Evolutionary conservation across 2,797 vertebrate species (phyloP), one percentile per base, ranked within the genome.

Genomic region (Spheniscus humboldti): DNA sequence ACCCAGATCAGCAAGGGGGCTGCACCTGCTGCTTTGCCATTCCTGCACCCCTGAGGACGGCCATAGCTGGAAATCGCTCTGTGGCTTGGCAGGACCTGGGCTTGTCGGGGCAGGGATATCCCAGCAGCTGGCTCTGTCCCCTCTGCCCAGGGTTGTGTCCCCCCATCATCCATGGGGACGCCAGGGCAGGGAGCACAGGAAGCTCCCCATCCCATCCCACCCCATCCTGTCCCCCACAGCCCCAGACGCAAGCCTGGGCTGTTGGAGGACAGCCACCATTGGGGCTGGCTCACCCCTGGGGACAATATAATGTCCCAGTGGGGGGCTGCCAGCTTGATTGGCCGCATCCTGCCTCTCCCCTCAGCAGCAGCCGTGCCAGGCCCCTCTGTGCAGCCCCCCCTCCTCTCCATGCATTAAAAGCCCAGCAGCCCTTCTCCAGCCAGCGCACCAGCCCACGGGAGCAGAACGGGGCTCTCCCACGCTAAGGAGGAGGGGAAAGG

Each of bases 51-150:
- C 33, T 12, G 25, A 37, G 30, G 31, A 39, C 2, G 12, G 52
- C 2, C 8, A 2, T n/a, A 8, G 43, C 24, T 13, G 30, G 41
- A 56, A 20, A 47, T 28, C 0, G 0, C 37, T n/a, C 31, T 15
- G 5, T 10, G 50, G 48, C 15, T 52, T 45, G 76, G 18, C 48
- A 56, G 31, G 43, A 48, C 8, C 16, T 35, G 82, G 43, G 67
- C 31, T 31, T 35, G 24, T 7, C 20, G 52, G 7, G 63, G 15
- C 15, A 43, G 56, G n/a, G 73, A 33, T 10, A 41, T 41, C 41
- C 41, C 41, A 41, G 56, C 53, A 37, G 27, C 56, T 75, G 57
- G 17, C 20, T 37, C 45, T 69, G 88, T 43, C 45, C 39, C 57
- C 53, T 59, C 52, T 53, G 41, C 62, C 43, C 47, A 19, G 55